Evolutionary conservation across 2,797 vertebrate genomes (phyloP), one percentile per base, ranked within the genome.

Genomic region (Oreonectes daqikongensis): DNA sequence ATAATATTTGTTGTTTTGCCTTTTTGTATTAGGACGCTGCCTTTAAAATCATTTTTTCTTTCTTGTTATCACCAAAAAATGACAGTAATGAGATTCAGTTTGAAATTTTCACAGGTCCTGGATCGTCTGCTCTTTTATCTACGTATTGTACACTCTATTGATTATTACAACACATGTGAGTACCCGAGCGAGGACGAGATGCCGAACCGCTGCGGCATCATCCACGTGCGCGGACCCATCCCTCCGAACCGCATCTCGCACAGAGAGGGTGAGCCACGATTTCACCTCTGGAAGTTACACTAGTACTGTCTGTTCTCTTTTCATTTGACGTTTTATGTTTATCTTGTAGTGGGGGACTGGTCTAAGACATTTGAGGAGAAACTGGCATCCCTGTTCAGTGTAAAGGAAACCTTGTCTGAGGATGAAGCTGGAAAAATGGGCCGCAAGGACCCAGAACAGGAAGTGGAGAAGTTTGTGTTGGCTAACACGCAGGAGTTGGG

Each of bases 161-260:
- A 98, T 78, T 98, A 96, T 77, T 98, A 98, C 80, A 97, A 97
- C 87, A 94, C 92, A 20, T 97, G 95, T 1, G 96, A 98, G 85
- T 98, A 98, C 79, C 92, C 94, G n/a, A 96, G 94, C 4, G 96
- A 98, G 89, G 96, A 98, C 6, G 95, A 97, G 84, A 98, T 98
- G 96, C 96, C 96, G 12, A 97, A 97, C 82, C 95, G 96, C 59
- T 98, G 96, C 12, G 96, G 96, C 26, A 97, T 98, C 86, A 91
- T 98, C 79, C 96, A 98, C 0, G 96, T 98, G 0, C 91, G 96
- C 0, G 96, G 96, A 0, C 96, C 96, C 8, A 91, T 97, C 72
- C 96, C 96, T 2, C 96, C 95, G 3, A 97, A 97, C 88, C 94
- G 95, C 30, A 94, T 97, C 79, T 94, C 95, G 22, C 93, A 95